A percentile compares a stretch with the other conserved stretches of the same genome.
These are phyloP conservation scores for Rhinolophus ferrumequinum DNA, from an alignment of 2,113 vertebrate species.

Conservation along the genomic window DNA sequence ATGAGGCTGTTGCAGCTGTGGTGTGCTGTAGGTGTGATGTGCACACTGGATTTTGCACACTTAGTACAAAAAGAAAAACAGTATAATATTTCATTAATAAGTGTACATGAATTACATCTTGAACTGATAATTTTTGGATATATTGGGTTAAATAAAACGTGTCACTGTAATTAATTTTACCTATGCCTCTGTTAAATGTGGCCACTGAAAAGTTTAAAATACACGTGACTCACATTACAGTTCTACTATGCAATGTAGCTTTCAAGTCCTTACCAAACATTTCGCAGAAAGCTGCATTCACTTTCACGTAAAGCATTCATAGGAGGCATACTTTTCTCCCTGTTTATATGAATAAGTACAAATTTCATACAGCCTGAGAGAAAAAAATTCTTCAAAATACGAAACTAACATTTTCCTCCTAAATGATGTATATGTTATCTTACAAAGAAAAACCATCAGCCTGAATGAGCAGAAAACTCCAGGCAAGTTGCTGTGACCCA, in stretches of 20 bases:
- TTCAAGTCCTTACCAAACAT: rapidly evolving
- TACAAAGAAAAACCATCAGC: background rate
- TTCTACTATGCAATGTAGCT: background rate
- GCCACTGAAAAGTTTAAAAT: background rate
- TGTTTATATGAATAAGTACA: background rate
- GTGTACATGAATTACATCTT: background rate
- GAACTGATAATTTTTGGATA: background rate
- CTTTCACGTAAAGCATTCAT: background rate
- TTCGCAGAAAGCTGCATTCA: background rate
- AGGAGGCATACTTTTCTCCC: background rate
- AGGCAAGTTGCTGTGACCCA: background rate
- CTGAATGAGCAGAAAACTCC: background rate
- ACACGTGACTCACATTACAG: rapidly evolving
- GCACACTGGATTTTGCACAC: background rate
- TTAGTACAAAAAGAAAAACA: background rate
- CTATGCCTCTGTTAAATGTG: background rate
- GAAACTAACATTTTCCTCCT: conserved; percentile 38
- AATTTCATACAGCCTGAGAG: background rate
- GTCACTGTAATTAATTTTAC: background rate
- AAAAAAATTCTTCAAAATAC: background rate
- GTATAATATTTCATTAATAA: background rate
- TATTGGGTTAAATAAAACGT: background rate
- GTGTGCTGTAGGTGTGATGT: background rate
- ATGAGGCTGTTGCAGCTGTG: background rate
- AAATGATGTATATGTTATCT: background rate